Conservation (phyloP, 1,140 invertebrate genomes). For the Mamestra configurata region DNA sequence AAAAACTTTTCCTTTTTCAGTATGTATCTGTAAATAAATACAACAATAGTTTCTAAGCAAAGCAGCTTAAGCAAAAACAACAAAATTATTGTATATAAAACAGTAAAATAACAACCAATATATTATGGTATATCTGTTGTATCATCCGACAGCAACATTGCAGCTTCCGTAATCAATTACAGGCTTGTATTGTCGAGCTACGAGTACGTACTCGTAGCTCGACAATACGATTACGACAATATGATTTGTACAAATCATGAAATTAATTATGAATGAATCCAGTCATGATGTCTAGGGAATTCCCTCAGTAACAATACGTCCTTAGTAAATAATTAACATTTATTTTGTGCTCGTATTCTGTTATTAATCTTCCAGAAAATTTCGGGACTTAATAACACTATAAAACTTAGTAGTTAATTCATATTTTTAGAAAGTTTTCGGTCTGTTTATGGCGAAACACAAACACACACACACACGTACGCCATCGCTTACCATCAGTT, state of each 20-base stretch:
- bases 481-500: too few species aligned
- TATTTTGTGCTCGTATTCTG: neutral
- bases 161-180: slow-evolving; percentile 45
- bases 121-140: neutral
- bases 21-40: too few species aligned
- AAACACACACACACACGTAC: too few species aligned
- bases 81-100: neutral
- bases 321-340: neutral
- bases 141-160: slow-evolving; percentile 32
- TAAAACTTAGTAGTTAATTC: too few species aligned
- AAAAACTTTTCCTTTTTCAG: too few species aligned
- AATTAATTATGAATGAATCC: slow-evolving; percentile 46
- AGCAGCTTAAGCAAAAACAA: neutral
- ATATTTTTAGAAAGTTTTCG: too few species aligned
- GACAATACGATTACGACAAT: too few species aligned
- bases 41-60: neutral
- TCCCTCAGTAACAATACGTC: neutral
- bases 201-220: neutral
- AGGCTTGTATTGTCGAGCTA: slow-evolving; percentile 32
- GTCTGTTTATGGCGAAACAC: too few species aligned
- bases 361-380: neutral
- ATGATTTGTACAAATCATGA: slow-evolving; percentile 43
- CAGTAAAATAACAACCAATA: neutral
- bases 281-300: slow-evolving; percentile 25
- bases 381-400: too few species aligned